phyloP scores from a whole-genome alignment of 2,797 vertebrate species.

The Scolopax rusticola region DNA sequence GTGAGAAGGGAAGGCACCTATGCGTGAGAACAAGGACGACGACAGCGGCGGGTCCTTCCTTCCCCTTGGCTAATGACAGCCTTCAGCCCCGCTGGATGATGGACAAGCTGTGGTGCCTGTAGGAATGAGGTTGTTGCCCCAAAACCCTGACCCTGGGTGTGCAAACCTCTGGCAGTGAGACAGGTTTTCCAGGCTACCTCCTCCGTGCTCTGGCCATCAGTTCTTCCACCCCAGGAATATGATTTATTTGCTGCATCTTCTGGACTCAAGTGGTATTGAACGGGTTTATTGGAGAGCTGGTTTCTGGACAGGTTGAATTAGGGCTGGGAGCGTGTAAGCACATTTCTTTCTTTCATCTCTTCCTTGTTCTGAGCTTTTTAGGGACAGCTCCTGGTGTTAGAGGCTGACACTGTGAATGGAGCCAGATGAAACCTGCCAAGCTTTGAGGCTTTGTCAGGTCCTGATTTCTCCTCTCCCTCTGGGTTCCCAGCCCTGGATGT shows the following conservation, averaged over 20 bases:
- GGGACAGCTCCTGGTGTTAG: background rate
- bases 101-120: rapidly evolving
- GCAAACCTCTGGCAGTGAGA: background rate
- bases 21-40: background rate
- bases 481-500: background rate
- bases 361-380: background rate
- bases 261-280: background rate
- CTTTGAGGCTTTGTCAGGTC: rapidly evolving
- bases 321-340: background rate
- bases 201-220: rapidly evolving
- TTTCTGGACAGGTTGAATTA: background rate
- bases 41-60: background rate
- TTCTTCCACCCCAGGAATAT: background rate
- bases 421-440: background rate
- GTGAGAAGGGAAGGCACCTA: background rate
- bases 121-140: background rate
- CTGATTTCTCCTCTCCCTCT: background rate
- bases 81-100: background rate
- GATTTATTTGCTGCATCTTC: background rate
- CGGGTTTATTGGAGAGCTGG: background rate
- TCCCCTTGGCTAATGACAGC: background rate
- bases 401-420: rapidly evolving
- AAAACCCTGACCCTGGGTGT: rapidly evolving
- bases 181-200: rapidly evolving
- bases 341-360: background rate